These are phyloP conservation scores for Helogale parvula DNA, from an alignment of 2,113 vertebrate species.

Conservation along the genomic window DNA sequence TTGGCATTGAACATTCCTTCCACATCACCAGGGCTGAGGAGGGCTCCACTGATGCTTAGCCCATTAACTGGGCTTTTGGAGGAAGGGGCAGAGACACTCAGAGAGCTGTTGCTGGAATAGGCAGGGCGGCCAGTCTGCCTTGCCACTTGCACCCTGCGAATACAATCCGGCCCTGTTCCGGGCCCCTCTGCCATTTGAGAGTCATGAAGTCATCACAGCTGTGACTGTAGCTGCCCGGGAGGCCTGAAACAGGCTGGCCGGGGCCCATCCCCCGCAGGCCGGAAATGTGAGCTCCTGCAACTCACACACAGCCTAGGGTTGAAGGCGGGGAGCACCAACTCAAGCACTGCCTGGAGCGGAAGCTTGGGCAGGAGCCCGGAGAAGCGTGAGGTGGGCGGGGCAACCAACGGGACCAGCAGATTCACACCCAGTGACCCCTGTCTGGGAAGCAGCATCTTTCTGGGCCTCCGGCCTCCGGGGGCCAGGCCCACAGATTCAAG, in stretches of 20 bases:
- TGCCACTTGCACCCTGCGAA: constrained; percentile 75
- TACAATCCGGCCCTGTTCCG: constrained; percentile 84
- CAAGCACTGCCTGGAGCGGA: constrained; percentile 17
- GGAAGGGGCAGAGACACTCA: background rate
- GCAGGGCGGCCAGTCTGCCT: constrained; percentile 76
- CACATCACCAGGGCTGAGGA: background rate
- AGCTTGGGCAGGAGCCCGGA: background rate
- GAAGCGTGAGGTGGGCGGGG: rapidly evolving
- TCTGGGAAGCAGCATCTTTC: constrained; percentile 66
- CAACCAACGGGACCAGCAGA: background rate
- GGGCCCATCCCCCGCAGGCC: constrained; percentile 69
- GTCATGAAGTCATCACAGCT: constrained; percentile 88
- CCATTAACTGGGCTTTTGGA: background rate
- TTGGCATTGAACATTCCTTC: background rate
- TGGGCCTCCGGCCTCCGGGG: constrained; percentile 10
- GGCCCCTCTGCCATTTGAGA: constrained; percentile 77
- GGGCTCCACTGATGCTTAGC: background rate
- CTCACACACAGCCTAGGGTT: constrained; percentile 29
- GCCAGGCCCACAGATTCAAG: background rate
- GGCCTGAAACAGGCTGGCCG: constrained; percentile 69
- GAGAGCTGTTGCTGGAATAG: constrained; percentile 66
- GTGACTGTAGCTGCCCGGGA: constrained; percentile 65
- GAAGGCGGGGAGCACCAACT: background rate
- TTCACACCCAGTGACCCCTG: background rate
- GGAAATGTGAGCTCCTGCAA: constrained; percentile 68